Conservation (phyloP, 2,888 invertebrate genomes). For the Ephialtes manifestator region DNA sequence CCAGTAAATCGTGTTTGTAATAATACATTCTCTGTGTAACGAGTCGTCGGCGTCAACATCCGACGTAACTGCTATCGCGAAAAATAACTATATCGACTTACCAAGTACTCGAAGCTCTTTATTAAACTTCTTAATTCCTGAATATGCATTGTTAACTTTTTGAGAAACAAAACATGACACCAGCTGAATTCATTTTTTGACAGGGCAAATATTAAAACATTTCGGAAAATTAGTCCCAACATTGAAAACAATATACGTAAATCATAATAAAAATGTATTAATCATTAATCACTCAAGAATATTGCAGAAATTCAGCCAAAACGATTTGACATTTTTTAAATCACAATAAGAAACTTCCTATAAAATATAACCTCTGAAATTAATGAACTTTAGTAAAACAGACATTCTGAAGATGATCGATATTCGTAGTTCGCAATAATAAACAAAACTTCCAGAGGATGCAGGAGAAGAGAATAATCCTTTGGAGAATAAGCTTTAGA, state of each 20-base stretch:
- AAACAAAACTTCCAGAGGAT: not conserved
- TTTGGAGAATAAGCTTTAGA: not conserved
- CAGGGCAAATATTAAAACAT: not conserved
- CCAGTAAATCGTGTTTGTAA: slow-evolving; percentile 54
- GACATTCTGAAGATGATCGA: slow-evolving; percentile 4
- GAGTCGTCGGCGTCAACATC: slow-evolving; percentile 57
- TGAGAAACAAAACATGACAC: not conserved
- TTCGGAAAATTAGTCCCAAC: not conserved
- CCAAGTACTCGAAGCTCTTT: slow-evolving; percentile 1
- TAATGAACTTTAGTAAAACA: not conserved
- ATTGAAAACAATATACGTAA: not conserved
- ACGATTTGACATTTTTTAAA: slow-evolving; percentile 10
- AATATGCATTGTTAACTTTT: not conserved
- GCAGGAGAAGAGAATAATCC: not conserved
- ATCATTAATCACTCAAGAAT: slow-evolving; percentile 4
- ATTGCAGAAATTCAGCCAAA: not conserved
- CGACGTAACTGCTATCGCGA: slow-evolving; percentile 28
- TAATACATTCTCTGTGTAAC: slow-evolving; percentile 61
- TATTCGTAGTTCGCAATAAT: slow-evolving; percentile 11
- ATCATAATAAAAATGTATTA: not conserved
- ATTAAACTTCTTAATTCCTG: not conserved
- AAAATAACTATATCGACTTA: slow-evolving; percentile 55
- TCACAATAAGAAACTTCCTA: not conserved
- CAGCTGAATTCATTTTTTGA: slow-evolving; percentile 19
- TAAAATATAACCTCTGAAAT: not conserved